These are phyloP conservation scores for Celastrina argiolus DNA, from an alignment of 2,888 invertebrate genomes.

Conservation along the genomic window DNA sequence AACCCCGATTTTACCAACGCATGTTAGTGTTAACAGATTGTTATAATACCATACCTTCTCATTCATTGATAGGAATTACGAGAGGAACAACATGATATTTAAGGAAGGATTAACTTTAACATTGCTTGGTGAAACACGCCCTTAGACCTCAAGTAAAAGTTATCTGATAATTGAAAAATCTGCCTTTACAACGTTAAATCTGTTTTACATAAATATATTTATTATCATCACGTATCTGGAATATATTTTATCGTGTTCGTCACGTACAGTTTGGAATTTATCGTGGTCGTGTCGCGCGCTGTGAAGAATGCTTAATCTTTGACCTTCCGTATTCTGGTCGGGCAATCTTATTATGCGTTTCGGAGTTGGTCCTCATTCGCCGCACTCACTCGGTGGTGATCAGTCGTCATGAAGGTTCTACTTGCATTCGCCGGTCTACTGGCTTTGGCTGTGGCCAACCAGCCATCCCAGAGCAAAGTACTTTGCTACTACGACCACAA, in stretches of 20 bases:
- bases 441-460: slow-evolving; percentile 51
- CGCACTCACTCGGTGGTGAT: slow-evolving; percentile 53
- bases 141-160: no score
- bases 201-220: background rate
- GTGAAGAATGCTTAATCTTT: slow-evolving; percentile 37
- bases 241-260: background rate
- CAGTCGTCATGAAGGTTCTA: slow-evolving; percentile 58
- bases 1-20: no score
- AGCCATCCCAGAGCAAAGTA: slow-evolving; percentile 76
- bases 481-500: slow-evolving; percentile 86
- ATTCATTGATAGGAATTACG: no score
- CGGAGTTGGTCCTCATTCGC: slow-evolving; percentile 51
- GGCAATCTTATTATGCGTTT: slow-evolving; percentile 27
- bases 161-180: no score
- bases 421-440: slow-evolving; percentile 50
- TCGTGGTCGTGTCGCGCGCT: slow-evolving; percentile 19
- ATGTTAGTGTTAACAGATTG: no score
- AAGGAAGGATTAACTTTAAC: no score
- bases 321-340: slow-evolving; percentile 36
- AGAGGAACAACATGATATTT: no score
- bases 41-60: no score
- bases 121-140: background rate
- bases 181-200: background rate
- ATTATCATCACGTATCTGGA: background rate
- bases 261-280: background rate